Percentiles rank a stretch among this genome's conserved stretches.
phyloP scores from a whole-genome alignment of 1,140 invertebrate genomes.

The Dendroctonus ponderosae region DNA sequence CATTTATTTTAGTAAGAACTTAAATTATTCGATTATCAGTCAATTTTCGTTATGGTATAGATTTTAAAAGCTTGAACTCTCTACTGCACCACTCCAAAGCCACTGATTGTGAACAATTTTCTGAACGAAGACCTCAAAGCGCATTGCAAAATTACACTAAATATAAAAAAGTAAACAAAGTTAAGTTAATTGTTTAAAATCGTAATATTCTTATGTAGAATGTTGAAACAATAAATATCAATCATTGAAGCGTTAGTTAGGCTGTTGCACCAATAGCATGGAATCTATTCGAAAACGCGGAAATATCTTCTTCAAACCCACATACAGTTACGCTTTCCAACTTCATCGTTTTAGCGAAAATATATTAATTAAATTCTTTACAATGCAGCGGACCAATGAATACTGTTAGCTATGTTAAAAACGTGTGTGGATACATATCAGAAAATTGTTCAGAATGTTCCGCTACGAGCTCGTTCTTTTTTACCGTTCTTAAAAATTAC shows the following conservation, averaged over 20 bases:
- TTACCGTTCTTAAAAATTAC: slow-evolving; percentile 19
- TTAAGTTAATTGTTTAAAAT: too few relatives aligned
- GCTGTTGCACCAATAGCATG: slow-evolving; percentile 14
- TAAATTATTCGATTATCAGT: too few relatives aligned
- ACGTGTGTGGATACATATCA: slow-evolving; percentile 17
- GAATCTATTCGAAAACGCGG: slow-evolving; percentile 42
- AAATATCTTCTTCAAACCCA: slow-evolving; percentile 44
- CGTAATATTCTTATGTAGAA: too few relatives aligned
- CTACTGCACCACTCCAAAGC: too few relatives aligned
- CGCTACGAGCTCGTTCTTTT: slow-evolving; percentile 13
- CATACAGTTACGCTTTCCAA: slow-evolving; percentile 47
- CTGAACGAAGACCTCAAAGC: too few relatives aligned
- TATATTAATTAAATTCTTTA: slow-evolving; percentile 33
- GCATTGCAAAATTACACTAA: too few relatives aligned
- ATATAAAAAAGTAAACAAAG: too few relatives aligned
- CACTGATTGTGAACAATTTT: too few relatives aligned
- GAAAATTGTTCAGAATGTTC: slow-evolving; percentile 22
- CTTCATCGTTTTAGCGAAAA: slow-evolving; percentile 40
- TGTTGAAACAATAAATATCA: not conserved
- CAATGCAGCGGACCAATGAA: slow-evolving; percentile 27
- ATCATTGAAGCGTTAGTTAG: slow-evolving; percentile 19
- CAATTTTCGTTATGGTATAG: too few relatives aligned
- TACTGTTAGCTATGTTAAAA: slow-evolving; percentile 20
- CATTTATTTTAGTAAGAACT: too few relatives aligned
- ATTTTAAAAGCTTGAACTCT: too few relatives aligned